These are phyloP conservation scores for Sebastes oblongus DNA, from an alignment of 2,797 vertebrate genomes.

Conservation along the genomic window DNA sequence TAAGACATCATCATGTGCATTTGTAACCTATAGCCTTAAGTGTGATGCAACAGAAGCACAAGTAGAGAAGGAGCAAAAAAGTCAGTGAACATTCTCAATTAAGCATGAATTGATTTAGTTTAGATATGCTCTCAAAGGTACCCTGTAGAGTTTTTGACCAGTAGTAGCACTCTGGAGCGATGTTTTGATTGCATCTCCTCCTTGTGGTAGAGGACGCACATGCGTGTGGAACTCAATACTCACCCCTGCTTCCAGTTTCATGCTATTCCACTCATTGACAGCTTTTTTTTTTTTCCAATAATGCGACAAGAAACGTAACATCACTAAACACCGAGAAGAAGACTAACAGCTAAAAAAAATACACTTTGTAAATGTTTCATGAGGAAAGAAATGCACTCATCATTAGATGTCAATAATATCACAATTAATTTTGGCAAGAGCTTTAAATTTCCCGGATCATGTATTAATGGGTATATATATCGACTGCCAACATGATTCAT, in stretches of 20 bases:
- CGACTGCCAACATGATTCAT: too few relatives aligned
- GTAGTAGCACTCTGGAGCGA: not conserved
- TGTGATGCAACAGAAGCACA: not conserved
- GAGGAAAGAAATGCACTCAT: not conserved
- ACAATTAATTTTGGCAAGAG: not conserved
- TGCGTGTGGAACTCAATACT: not conserved
- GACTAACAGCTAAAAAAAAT: not conserved
- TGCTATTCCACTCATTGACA: not conserved
- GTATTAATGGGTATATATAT: too few relatives aligned
- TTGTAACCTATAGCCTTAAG: too few relatives aligned
- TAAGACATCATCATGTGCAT: not conserved
- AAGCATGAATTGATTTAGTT: too few relatives aligned
- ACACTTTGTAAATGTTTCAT: not conserved
- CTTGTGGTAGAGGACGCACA: not conserved
- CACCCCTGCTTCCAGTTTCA: not conserved
- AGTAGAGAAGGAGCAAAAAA: not conserved
- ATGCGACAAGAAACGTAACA: not conserved
- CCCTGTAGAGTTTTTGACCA: not conserved
- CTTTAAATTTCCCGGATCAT: too few relatives aligned
- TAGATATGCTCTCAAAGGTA: not conserved
- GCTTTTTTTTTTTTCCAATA: not conserved
- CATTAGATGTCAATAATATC: not conserved
- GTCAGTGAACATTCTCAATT: not conserved
- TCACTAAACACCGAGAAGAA: not conserved
- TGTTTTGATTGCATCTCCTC: not conserved